A percentile compares a stretch with the other conserved stretches of the same genome.
Evolutionary conservation across 2,888 invertebrate genomes (phyloP).

Genomic region (Nomada fucata): DNA sequence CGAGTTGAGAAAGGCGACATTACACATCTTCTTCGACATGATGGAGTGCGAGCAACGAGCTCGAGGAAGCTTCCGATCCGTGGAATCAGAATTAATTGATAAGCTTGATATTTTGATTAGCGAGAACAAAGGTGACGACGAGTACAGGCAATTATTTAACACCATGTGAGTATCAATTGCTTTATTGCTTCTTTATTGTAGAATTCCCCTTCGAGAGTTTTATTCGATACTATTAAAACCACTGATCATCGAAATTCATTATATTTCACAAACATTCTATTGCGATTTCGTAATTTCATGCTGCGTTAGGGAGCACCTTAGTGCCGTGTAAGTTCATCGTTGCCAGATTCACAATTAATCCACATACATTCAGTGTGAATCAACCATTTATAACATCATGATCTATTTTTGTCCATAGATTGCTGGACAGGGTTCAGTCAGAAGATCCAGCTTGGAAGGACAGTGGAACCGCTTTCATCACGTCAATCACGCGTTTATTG

Average conservation of each 20-base stretch:
- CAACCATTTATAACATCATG: conserved; percentile 25
- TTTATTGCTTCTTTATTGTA: background rate
- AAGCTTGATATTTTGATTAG: conserved; percentile 96
- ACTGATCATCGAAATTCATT: too few relatives aligned
- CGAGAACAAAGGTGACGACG: conserved; percentile 97
- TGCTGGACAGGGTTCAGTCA: conserved; percentile 93
- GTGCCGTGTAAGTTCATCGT: conserved; percentile 93
- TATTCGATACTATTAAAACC: background rate
- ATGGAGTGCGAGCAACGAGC: conserved; percentile 96
- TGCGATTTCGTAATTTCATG: conserved; percentile 73
- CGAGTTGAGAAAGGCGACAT: conserved; percentile 93
- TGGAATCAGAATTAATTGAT: conserved; percentile 97
- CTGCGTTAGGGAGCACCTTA: conserved; percentile 92
- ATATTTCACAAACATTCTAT: background rate
- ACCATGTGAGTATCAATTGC: conserved; percentile 91
- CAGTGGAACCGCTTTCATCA: conserved; percentile 95
- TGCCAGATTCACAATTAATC: background rate
- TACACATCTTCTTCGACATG: conserved; percentile 97
- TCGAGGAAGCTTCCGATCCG: conserved; percentile 94
- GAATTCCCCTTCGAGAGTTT: background rate
- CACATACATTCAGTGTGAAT: background rate
- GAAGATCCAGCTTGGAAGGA: conserved; percentile 96
- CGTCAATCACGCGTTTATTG: conserved; percentile 94
- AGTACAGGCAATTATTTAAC: conserved; percentile 96
- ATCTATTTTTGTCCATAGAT: conserved; percentile 84